These are phyloP conservation scores for Caerostris extrusa DNA, from an alignment of 1,140 invertebrate genomes.

Conservation along the genomic window DNA sequence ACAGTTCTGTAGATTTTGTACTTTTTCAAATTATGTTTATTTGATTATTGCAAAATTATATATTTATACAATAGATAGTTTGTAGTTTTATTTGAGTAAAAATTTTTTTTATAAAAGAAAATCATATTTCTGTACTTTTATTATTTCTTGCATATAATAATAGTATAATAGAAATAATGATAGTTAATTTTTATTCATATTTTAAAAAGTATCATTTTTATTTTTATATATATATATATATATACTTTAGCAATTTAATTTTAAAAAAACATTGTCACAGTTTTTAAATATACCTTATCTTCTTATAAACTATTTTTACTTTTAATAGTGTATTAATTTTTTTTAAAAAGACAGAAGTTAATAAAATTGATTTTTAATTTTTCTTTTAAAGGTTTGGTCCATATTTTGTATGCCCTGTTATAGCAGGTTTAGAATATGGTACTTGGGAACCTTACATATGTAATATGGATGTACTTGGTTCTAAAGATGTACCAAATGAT, in stretches of 20 bases:
- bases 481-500: conserved; percentile 92
- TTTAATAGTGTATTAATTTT: neutral
- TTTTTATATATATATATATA: neutral
- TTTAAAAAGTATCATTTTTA: too few species aligned
- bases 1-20: too few species aligned
- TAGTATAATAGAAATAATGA: too few species aligned
- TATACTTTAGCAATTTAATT: neutral
- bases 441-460: conserved; percentile 95
- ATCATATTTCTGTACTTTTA: too few species aligned
- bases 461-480: conserved; percentile 97
- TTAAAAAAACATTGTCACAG: neutral
- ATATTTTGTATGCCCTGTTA: conserved; percentile 97
- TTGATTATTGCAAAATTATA: too few species aligned
- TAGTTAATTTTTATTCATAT: too few species aligned
- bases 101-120: too few species aligned
- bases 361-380: neutral
- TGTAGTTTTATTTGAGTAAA: too few species aligned
- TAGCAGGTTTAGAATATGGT: conserved; percentile 95
- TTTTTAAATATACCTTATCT: neutral
- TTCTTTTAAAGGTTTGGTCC: conserved; percentile 90
- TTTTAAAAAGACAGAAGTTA: neutral
- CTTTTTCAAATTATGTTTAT: too few species aligned
- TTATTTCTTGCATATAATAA: too few species aligned
- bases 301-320: neutral
- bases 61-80: too few species aligned